Evolutionary conservation across 2,888 invertebrate species (phyloP), one percentile per base, ranked within the genome.

Genomic region (Microplitis deprimator): DNA sequence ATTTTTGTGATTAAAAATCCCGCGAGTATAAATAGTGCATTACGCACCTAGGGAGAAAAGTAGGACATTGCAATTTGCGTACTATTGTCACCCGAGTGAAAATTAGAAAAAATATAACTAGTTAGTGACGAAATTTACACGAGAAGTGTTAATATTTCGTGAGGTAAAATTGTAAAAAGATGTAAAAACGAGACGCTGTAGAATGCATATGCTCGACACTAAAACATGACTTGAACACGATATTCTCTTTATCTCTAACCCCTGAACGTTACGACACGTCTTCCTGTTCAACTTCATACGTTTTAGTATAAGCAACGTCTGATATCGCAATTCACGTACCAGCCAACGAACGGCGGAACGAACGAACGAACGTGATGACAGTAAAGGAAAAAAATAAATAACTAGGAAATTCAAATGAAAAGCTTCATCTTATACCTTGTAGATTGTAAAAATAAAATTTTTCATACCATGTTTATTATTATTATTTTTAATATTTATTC

Each of bases 241-340:
- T 73, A 73, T 75, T 75, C 41, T 61, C 38, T 68, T 75, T 60
- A 68, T 75, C 74, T 74, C 38, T 50, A 68, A 80, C 77, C 79
- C 80, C 79, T 79, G 80, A 81, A 77, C 81, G 81, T 80, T 80
- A 75, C 79, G 81, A 82, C 13, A 81, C 78, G 79, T 82, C 72
- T 79, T 8, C 10, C 13, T 50, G 50, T 50, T 82, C 82, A 77
- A 82, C 79, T 82, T 78, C 76, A 72, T 80, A 78, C 75, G 80
- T 82, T 82, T 65, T 77, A 79, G 77, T 68, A 69, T 50, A 62
- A 70, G 61, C 75, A 77, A 77, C 76, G 76, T 73, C 75, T 62
- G 73, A 81, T 80, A 75, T 81, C 73, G 75, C 78, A 76, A 73
- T 73, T 81, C 81, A 81, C 76, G 72, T 76, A 69, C 62, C 39